Evolutionary conservation across 2,797 vertebrate genomes (phyloP).

Genomic region (Acanthis flammea): DNA sequence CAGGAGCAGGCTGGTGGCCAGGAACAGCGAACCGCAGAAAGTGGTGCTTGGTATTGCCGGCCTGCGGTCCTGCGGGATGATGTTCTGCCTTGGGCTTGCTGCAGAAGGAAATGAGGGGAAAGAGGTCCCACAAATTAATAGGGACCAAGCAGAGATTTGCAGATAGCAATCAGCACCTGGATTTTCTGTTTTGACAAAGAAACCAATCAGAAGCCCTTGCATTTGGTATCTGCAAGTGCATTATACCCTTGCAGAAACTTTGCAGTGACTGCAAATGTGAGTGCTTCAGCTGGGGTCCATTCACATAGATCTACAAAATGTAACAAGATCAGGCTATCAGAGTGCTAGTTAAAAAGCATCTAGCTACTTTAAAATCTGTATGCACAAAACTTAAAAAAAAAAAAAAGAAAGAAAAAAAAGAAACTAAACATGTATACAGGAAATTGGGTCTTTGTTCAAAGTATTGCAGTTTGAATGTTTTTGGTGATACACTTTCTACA

Average conservation of each 20-base stretch:
- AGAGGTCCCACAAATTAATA: background rate
- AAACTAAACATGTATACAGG: background rate
- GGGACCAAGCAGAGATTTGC: background rate
- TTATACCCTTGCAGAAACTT: background rate
- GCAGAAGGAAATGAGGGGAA: background rate
- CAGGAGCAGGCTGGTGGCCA: background rate
- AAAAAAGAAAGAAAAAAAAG: background rate
- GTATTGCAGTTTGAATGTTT: background rate
- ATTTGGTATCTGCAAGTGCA: rapidly evolving
- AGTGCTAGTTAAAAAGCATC: background rate
- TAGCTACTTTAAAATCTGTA: background rate
- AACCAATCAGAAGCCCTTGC: rapidly evolving
- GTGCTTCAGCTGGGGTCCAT: background rate
- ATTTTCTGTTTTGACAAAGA: background rate
- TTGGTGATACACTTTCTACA: background rate
- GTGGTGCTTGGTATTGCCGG: background rate
- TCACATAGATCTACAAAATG: background rate
- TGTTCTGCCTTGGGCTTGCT: background rate
- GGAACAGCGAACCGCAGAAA: background rate
- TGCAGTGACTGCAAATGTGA: background rate
- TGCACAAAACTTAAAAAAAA: background rate
- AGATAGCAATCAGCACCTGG: background rate
- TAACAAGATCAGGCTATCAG: background rate
- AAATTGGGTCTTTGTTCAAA: background rate
- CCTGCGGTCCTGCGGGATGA: background rate